Conservation (phyloP, 2,888 invertebrate species). For the Pycnomerus fuliginosus region DNA sequence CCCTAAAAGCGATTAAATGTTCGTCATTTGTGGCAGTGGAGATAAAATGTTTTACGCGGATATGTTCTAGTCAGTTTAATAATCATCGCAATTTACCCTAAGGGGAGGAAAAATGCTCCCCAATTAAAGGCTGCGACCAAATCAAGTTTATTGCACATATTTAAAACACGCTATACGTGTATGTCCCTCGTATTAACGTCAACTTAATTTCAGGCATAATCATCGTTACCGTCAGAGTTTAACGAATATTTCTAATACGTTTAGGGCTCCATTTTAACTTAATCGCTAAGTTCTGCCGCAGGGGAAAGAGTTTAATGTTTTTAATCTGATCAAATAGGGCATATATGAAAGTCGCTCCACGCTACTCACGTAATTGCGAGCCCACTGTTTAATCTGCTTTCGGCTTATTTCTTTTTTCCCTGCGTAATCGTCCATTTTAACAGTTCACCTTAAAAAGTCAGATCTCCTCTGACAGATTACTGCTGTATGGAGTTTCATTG, state of each 20-base stretch:
- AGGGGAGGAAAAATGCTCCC: conserved; percentile 15
- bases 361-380: conserved; percentile 11
- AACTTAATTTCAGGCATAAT: conserved; percentile 28
- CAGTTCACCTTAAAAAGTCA: too few species aligned
- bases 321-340: conserved; percentile 34
- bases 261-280: conserved; percentile 31
- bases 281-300: conserved; percentile 30
- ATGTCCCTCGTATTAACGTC: conserved; percentile 24
- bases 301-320: conserved; percentile 34
- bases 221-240: conserved; percentile 21
- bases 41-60: too few species aligned
- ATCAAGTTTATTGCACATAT: conserved; percentile 32
- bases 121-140: conserved; percentile 33
- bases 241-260: conserved; percentile 29
- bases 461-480: too few species aligned
- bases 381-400: conserved; percentile 22
- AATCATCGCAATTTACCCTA: conserved; percentile 12
- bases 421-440: too few species aligned
- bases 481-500: too few species aligned
- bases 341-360: conserved; percentile 28
- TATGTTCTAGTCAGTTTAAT: conserved; percentile 9
- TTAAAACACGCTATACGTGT: conserved; percentile 20
- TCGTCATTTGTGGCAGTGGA: too few species aligned
- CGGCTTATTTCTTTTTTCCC: too few species aligned
- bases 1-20: conserved; percentile 10